These are phyloP conservation scores for Oncorhynchus masou DNA, from an alignment of 2,113 vertebrate genomes.

Conservation along the genomic window DNA sequence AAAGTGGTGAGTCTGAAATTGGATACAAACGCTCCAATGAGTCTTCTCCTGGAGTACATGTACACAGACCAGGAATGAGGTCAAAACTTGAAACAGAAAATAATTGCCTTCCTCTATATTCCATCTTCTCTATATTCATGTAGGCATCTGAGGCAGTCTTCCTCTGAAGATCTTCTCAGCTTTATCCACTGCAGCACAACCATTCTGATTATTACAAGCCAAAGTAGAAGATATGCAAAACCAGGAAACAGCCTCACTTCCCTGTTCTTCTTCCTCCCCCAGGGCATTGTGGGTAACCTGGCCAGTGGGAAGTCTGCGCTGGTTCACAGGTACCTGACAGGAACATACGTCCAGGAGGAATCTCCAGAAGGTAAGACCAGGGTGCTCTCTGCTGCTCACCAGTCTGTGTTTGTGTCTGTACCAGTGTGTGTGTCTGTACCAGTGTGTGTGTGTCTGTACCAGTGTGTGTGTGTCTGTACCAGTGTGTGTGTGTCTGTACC, in stretches of 20 bases:
- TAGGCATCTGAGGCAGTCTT: too few relatives aligned
- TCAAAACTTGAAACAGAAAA: background rate
- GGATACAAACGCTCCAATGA: background rate
- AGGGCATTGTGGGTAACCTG: slow-evolving; percentile 98
- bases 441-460: too few relatives aligned
- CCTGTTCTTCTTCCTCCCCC: background rate
- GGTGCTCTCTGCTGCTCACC: background rate
- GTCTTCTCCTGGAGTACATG: background rate
- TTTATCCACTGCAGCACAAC: background rate
- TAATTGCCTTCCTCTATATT: background rate
- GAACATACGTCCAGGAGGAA: slow-evolving; percentile 96
- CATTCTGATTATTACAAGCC: background rate
- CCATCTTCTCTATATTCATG: too few relatives aligned
- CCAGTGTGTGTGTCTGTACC: too few relatives aligned
- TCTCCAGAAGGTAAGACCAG: slow-evolving; percentile 91
- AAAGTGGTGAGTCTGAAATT: slow-evolving; percentile 90
- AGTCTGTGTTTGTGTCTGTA: background rate
- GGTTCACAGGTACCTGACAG: slow-evolving; percentile 95
- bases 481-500: too few relatives aligned
- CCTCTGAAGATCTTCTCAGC: background rate
- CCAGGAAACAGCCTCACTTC: background rate
- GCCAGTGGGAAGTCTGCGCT: slow-evolving; percentile 96
- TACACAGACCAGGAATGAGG: too few relatives aligned
- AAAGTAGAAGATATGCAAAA: background rate
- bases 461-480: too few relatives aligned